These are phyloP conservation scores for Cryptocephalus primarius DNA, from an alignment of 2,888 invertebrate genomes.

Conservation along the genomic window DNA sequence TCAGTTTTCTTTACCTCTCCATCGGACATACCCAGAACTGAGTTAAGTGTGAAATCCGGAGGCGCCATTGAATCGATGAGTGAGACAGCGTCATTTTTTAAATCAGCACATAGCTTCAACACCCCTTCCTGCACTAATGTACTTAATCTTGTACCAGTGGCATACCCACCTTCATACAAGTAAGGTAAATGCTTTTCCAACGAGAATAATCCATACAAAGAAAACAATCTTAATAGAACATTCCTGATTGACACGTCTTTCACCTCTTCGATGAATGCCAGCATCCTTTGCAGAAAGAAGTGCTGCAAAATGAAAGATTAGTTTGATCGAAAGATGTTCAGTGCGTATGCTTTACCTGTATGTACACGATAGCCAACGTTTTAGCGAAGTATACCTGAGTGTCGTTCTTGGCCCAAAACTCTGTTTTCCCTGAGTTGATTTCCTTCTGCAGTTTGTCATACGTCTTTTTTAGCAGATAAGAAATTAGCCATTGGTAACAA, in stretches of 20 bases:
- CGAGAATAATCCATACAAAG: constrained; percentile 54
- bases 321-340: too few relatives aligned
- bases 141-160: constrained; percentile 43
- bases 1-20: constrained; percentile 52
- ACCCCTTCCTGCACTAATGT: constrained; percentile 56
- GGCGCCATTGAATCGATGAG: constrained; percentile 78
- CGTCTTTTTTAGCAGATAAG: constrained; percentile 62
- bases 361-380: constrained; percentile 68
- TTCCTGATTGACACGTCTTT: constrained; percentile 39
- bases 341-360: constrained; percentile 48
- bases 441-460: constrained; percentile 47
- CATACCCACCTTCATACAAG: constrained; percentile 56
- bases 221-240: constrained; percentile 49
- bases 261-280: constrained; percentile 35
- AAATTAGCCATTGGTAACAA: constrained; percentile 72
- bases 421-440: constrained; percentile 44
- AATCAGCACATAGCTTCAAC: constrained; percentile 46
- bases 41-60: constrained; percentile 76
- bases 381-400: constrained; percentile 76
- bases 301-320: constrained; percentile 36
- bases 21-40: constrained; percentile 74
- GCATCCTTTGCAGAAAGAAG: constrained; percentile 43
- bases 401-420: constrained; percentile 71
- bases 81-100: constrained; percentile 64
- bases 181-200: constrained; percentile 67